Evolutionary conservation across 2,797 vertebrate genomes (phyloP).

Genomic region (Phrynocephalus guinanensis): DNA sequence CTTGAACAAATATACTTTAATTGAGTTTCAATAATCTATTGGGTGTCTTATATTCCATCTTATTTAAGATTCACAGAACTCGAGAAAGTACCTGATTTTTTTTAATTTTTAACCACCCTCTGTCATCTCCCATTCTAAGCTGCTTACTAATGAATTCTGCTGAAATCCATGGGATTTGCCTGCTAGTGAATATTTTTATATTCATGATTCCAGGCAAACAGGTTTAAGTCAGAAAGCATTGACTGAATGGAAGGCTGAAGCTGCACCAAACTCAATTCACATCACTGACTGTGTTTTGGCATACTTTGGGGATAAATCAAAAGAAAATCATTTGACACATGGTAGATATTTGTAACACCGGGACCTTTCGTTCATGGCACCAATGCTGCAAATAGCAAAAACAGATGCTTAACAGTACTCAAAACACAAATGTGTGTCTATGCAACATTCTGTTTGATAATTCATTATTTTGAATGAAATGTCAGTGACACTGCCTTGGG

Average conservation of each 20-base stretch:
- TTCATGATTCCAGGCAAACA: background rate
- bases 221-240: background rate
- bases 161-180: conserved; percentile 11
- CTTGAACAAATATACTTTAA: background rate
- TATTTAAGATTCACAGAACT: background rate
- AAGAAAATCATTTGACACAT: background rate
- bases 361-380: conserved; percentile 31
- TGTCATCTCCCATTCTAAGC: background rate
- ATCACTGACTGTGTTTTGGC: background rate
- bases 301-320: background rate
- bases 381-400: conserved; percentile 29
- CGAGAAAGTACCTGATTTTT: background rate
- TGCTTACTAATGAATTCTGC: background rate
- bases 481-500: too few relatives aligned
- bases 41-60: background rate
- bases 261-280: background rate
- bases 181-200: background rate
- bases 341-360: background rate
- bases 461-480: background rate
- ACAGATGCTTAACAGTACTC: conserved; percentile 43
- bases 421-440: conserved; percentile 2
- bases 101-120: background rate
- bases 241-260: background rate
- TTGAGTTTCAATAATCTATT: background rate
- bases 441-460: conserved; percentile 27